These are phyloP conservation scores for Archocentrus centrarchus DNA, from an alignment of 2,113 vertebrate genomes.

Conservation along the genomic window DNA sequence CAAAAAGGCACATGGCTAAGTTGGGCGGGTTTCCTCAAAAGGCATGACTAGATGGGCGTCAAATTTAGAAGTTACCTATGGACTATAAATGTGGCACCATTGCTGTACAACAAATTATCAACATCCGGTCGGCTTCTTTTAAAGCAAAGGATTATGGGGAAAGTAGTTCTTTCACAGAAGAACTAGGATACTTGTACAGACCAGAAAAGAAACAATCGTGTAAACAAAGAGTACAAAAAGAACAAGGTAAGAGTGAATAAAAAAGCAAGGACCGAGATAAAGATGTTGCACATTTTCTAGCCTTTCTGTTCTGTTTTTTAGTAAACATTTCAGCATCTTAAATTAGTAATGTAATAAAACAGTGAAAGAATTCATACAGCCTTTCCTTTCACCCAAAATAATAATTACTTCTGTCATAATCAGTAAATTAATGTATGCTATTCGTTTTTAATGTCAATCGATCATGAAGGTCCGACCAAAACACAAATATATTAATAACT, in stretches of 20 bases:
- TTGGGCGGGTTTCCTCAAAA: not conserved
- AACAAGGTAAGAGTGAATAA: not conserved
- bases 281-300: not conserved
- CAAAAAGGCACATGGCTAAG: not conserved
- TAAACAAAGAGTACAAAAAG: not conserved
- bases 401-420: too few species aligned
- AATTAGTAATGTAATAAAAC: conserved; percentile 1
- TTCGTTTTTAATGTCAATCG: too few species aligned
- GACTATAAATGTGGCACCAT: conserved; percentile 9
- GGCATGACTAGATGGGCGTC: accelerated
- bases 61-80: not conserved
- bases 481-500: too few species aligned
- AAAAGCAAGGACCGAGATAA: not conserved
- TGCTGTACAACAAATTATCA: conserved; percentile 46
- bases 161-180: conserved; percentile 31
- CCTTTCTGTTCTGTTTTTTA: too few species aligned
- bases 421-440: too few species aligned
- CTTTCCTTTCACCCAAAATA: not conserved
- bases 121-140: conserved; percentile 71
- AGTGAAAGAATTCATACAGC: not conserved
- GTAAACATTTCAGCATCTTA: not conserved
- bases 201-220: not conserved
- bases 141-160: conserved; percentile 67
- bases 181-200: not conserved
- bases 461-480: too few species aligned